phyloP scores from a whole-genome alignment of 2,797 vertebrate genomes.

The Onychomys leucogaster region DNA sequence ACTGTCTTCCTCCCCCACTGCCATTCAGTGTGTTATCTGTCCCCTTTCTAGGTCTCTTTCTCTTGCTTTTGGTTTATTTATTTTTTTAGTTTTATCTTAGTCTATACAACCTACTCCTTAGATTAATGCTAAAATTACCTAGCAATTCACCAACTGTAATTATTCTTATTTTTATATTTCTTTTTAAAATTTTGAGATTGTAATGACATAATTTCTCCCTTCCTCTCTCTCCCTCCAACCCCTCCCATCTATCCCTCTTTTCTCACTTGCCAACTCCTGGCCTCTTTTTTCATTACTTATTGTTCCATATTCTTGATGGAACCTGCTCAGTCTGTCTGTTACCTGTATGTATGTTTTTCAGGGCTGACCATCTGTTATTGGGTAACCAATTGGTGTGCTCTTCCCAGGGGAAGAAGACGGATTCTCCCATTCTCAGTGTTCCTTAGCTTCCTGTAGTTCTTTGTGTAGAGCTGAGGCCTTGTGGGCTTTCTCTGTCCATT shows the following conservation, averaged over 20 bases:
- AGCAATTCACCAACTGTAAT: neutral
- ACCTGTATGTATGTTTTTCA: neutral
- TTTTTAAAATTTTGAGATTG: neutral
- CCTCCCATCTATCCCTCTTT: no score
- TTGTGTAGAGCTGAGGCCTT: neutral
- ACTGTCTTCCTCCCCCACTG: neutral
- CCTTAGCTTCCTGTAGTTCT: neutral
- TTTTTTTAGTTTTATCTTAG: slow-evolving; percentile 3
- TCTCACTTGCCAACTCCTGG: neutral
- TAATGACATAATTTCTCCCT: neutral
- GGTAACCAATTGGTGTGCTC: neutral
- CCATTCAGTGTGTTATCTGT: neutral
- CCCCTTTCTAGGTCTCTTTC: neutral
- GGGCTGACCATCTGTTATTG: neutral
- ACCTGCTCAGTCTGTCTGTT: neutral
- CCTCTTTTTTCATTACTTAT: neutral
- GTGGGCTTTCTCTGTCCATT: neutral
- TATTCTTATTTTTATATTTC: neutral
- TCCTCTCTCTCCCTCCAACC: neutral
- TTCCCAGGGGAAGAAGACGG: neutral
- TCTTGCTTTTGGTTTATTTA: slow-evolving; percentile 13
- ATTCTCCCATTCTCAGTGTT: neutral
- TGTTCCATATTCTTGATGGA: neutral
- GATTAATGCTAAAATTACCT: neutral
- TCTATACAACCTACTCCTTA: neutral